phyloP scores from a whole-genome alignment of 2,888 invertebrate species.

The Drosophila paracracens region DNA sequence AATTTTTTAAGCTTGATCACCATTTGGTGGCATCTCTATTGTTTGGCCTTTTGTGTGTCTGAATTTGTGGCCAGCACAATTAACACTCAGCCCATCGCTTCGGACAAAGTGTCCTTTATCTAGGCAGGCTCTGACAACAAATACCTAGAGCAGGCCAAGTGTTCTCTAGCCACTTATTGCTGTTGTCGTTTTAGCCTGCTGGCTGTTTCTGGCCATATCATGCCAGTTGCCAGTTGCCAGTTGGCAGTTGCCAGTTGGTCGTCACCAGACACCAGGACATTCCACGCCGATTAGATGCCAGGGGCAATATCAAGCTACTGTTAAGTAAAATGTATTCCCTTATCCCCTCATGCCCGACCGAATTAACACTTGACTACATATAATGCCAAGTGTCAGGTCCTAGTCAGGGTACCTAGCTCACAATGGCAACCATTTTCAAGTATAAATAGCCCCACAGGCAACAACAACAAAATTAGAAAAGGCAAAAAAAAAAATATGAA shows the following conservation, averaged over 20 bases:
- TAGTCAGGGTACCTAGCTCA: conserved; percentile 5
- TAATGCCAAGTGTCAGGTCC: conserved; percentile 41
- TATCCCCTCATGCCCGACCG: conserved; percentile 57
- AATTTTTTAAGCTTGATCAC: conserved; percentile 15
- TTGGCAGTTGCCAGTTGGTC: conserved; percentile 4
- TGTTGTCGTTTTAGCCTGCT: conserved; percentile 3
- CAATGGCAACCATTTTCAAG: conserved; percentile 58
- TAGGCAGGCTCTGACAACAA: conserved; percentile 26
- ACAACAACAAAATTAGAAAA: conserved; percentile 23
- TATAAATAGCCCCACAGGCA: conserved; percentile 57
- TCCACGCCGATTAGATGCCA: conserved; percentile 41
- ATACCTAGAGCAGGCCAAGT: conserved; percentile 27
- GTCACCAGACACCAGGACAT: conserved; percentile 18
- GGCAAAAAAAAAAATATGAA: not conserved
- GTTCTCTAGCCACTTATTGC: conserved; percentile 18
- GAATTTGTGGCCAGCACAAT: conserved; percentile 30
- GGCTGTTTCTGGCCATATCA: conserved; percentile 57
- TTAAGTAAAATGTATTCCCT: conserved; percentile 54
- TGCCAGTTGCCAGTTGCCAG: conserved; percentile 37
- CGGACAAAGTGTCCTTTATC: conserved; percentile 11
- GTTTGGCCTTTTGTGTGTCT: conserved; percentile 10
- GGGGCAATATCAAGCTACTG: conserved; percentile 41
- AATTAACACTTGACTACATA: conserved; percentile 61
- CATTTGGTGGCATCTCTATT: not conserved
- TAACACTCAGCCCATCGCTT: conserved; percentile 32